A percentile compares a stretch with the other conserved stretches of the same genome.
Evolutionary conservation across 2,113 vertebrate species (phyloP).

Genomic region (Protobothrops flavoviridis): DNA sequence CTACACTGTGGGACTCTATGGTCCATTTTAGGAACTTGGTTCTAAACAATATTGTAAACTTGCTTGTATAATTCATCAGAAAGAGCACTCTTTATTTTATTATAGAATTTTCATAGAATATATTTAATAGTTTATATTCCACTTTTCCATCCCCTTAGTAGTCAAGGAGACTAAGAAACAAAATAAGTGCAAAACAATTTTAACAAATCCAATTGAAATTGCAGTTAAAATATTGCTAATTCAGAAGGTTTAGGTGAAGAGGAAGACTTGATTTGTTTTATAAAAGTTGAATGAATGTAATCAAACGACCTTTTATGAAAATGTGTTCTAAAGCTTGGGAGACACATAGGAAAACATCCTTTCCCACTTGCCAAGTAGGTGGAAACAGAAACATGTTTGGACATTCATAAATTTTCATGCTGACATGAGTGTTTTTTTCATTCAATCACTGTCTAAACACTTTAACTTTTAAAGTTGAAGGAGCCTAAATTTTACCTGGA

Average conservation of each 20-base stretch:
- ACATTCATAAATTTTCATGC: not conserved
- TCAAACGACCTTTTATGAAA: not conserved
- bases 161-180: not conserved
- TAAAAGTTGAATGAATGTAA: not conserved
- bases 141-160: not conserved
- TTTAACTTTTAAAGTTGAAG: not conserved
- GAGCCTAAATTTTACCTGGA: not conserved
- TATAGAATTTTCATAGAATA: conserved; percentile 46
- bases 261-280: not conserved
- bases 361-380: not conserved
- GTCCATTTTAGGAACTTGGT: conserved; percentile 10
- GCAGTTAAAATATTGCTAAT: not conserved
- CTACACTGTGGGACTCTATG: not conserved
- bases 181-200: not conserved
- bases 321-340: not conserved
- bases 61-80: conserved; percentile 53
- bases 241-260: not conserved
- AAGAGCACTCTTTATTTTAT: conserved; percentile 47
- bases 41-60: not conserved
- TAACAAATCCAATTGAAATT: not conserved
- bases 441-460: not conserved
- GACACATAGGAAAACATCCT: not conserved
- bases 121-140: not conserved
- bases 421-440: not conserved
- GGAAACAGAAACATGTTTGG: not conserved